Percentiles rank a stretch among this genome's conserved stretches.
These are phyloP conservation scores for Geotrypetes seraphini DNA, from an alignment of 2,797 vertebrate genomes.

Conservation along the genomic window DNA sequence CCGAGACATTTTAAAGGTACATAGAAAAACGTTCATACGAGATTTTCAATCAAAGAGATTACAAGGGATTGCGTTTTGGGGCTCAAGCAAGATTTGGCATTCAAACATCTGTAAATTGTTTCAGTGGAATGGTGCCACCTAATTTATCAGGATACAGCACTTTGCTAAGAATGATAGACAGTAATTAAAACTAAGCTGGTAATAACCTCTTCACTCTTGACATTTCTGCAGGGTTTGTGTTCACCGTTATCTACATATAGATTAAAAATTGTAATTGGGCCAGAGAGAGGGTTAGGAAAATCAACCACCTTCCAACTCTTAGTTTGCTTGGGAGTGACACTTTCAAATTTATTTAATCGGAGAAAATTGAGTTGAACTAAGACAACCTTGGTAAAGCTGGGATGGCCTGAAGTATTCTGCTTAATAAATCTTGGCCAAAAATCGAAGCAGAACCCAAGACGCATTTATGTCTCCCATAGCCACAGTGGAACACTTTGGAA, in stretches of 20 bases:
- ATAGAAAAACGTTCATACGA: too few species aligned
- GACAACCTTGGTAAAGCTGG: conserved; percentile 59
- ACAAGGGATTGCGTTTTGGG: too few species aligned
- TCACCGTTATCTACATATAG: conserved; percentile 96
- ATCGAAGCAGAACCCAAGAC: too few species aligned
- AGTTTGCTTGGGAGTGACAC: conserved; percentile 76
- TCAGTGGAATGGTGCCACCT: conserved; percentile 43
- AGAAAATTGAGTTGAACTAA: conserved; percentile 82
- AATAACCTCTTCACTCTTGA: conserved; percentile 91
- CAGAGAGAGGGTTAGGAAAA: conserved; percentile 80
- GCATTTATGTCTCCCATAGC: too few species aligned
- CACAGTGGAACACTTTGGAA: too few species aligned
- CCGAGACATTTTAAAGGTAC: too few species aligned
- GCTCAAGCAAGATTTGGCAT: neutral
- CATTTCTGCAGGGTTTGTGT: conserved; percentile 88
- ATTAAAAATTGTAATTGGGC: conserved; percentile 95
- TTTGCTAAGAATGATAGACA: conserved; percentile 78
- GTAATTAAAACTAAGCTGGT: conserved; percentile 90
- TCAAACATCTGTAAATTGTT: conserved; percentile 27
- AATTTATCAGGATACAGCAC: conserved; percentile 49
- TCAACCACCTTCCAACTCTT: conserved; percentile 64
- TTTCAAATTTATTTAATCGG: conserved; percentile 77
- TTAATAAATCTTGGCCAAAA: too few species aligned
- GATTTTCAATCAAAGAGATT: too few species aligned
- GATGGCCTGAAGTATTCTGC: conserved; percentile 47